Base-by-base conservation (phyloP, 35 echinoderm and acorn worm species). In the Lytechinus variegatus region DNA sequence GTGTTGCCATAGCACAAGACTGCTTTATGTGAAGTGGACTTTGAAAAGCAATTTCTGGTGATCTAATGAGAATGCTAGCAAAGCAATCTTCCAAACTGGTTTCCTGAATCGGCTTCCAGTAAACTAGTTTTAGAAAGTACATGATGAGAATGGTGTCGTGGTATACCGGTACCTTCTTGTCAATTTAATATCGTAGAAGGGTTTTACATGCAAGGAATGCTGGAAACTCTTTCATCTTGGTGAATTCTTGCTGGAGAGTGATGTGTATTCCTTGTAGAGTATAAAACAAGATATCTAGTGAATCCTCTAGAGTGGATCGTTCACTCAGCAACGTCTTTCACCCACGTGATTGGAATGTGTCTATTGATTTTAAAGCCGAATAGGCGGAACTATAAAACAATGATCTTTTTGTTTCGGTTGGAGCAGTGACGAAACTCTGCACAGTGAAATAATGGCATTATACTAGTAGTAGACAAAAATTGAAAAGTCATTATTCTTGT, bases 291-390 rank as follows among this genome's bases (percentile, higher is more conserved):
- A 19, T 79, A 79, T 79, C 66, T 79, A 24, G 66, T 79, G 66
- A 79, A 24, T 79, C 7, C 66, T 79, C 66, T 79, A 79, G 66
- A 79, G 66, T 79, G 1, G 19, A 24, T 4, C 24, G 66, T 79
- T 79, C 66, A 79, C 66, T 79, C 66, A 7, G 66, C 16, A 79
- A 79, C 19, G 66, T 24, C 66, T 79, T 24, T 79, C 66, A 79
- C 66, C 66, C 66, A 79, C 19, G 16, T 79, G 66, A 79, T 79
- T 79, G 66, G 66, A 79, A 79, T 79, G 66, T 79, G 66, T 79
- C 66, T 79, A 79, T 79, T 79, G 66, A 79, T 79, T 79, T 24
- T 79, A 79, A 79, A 79, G 66, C 66, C 16, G 33, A 79, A 24
- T 0, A 79, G 66, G 19, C 7, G 66, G n/a, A 79, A n/a, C 12